Evolutionary conservation across 2,888 invertebrate species (phyloP), one percentile per base, ranked within the genome.

Genomic region (Pseudoips prasinana): DNA sequence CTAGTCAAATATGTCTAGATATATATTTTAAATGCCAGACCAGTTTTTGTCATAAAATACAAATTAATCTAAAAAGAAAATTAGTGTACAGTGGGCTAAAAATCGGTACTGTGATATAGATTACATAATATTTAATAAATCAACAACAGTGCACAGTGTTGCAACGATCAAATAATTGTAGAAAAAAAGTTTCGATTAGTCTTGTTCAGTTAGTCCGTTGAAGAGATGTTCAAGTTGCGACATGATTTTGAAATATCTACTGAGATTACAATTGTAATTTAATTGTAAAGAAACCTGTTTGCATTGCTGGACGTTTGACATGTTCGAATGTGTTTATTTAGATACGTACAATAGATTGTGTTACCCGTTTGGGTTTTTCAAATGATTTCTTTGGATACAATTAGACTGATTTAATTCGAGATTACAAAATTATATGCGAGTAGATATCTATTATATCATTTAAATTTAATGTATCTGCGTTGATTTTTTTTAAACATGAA

Each of bases 201-300:
- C 5, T 19, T 24, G 33, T 27, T 25, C 25, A 29, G 11, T 22
- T 23, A 25, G 22, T 28, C 17, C 32, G 11, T 19, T 29, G n/a
- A 29, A 10, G 22, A 33, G 29, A 25, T 38, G 14, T 17, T 31
- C 22, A 24, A 34, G 38, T 25, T 7, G 30, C 10, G 24, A 29
- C 34, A 28, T 39, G 27, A 29, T 22, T 26, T 27, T 23, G 22
- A 29, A 33, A 39, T 39, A 30, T 10, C 22, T 27, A 33, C 42
- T 22, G 22, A 29, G 18, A 26, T 23, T 24, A 22, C 20, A 27
- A 43, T 32, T 55, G 25, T 54, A 18, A 3, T 14, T 14, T 14
- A 14, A 14, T 14, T 14, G 29, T 33, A 37, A 29, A 24, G 9
- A 33, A 52, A 50, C 52, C 29, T 24, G 56, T 47, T 44, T 38